A percentile compares a stretch with the other conserved stretches of the same genome.
These are phyloP conservation scores for Pomatorhinus ruficollis DNA, from an alignment of 2,113 vertebrate species.

Conservation along the genomic window DNA sequence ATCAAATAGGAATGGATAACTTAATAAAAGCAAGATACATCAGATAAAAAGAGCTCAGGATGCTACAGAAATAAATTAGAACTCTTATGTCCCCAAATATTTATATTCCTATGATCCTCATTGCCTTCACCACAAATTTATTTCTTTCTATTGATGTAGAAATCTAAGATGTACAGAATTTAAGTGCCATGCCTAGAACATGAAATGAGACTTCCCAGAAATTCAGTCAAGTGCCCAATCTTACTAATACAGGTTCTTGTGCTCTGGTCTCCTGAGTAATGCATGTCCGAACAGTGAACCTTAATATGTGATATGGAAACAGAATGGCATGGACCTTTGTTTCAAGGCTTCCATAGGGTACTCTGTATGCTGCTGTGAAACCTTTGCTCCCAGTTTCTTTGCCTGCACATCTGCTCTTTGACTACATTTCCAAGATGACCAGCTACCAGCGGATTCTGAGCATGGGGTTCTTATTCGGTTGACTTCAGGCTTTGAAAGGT, in stretches of 20 bases:
- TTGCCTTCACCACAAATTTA: not conserved
- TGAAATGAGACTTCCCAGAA: not conserved
- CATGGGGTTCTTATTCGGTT: not conserved
- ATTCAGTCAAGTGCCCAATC: not conserved
- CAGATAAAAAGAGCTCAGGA: not conserved
- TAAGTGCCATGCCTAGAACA: not conserved
- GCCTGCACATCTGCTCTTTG: not conserved
- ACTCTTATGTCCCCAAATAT: not conserved
- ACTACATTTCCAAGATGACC: not conserved
- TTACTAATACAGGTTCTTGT: not conserved
- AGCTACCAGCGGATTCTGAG: not conserved
- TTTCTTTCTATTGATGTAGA: not conserved
- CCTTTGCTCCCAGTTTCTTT: not conserved
- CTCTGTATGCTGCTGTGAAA: not conserved
- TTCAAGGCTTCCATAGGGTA: not conserved
- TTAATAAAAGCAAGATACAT: conserved; percentile 20
- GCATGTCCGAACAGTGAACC: not conserved
- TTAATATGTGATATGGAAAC: not conserved
- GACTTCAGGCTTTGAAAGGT: not conserved
- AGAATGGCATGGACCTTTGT: not conserved
- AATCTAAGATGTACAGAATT: too few species aligned
- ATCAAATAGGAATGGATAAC: not conserved
- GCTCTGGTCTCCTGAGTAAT: not conserved
- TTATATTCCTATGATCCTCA: not conserved
- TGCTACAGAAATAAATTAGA: not conserved